These are phyloP conservation scores for Drosophila oshimai DNA, from an alignment of 1,140 invertebrate genomes.

Conservation along the genomic window DNA sequence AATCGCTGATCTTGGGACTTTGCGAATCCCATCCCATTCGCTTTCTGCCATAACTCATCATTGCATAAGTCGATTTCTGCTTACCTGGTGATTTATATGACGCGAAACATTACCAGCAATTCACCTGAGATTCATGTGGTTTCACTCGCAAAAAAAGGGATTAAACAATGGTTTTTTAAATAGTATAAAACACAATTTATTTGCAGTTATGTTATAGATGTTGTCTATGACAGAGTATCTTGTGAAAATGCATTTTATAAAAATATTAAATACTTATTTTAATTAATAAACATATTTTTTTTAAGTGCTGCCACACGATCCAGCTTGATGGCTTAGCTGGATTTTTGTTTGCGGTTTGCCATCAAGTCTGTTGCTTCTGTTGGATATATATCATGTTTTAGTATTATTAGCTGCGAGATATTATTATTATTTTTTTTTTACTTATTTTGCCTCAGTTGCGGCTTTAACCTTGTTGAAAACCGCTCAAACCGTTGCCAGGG, in stretches of 20 bases:
- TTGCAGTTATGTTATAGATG: too few relatives aligned
- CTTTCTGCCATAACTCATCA: constrained; percentile 15
- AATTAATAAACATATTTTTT: too few relatives aligned
- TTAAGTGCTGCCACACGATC: constrained; percentile 21
- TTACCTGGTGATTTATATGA: constrained; percentile 34
- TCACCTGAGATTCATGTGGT: constrained; percentile 28
- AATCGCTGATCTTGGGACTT: constrained; percentile 12
- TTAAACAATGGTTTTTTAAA: too few relatives aligned
- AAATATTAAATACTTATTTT: too few relatives aligned
- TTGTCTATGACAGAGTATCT: too few relatives aligned
- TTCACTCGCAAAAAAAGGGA: not conserved
- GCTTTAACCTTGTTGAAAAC: constrained; percentile 28
- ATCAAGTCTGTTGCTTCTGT: constrained; percentile 26
- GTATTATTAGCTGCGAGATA: constrained; percentile 28
- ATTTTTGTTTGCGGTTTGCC: constrained; percentile 46
- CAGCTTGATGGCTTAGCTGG: not conserved
- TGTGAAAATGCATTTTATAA: too few relatives aligned
- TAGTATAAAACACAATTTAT: too few relatives aligned
- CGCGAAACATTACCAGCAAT: constrained; percentile 9
- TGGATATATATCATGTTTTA: constrained; percentile 15
- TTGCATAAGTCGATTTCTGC: constrained; percentile 56
- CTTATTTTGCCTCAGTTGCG: constrained; percentile 16
- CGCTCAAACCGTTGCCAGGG: constrained; percentile 25
- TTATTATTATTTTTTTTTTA: constrained; percentile 15
- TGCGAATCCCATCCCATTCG: constrained; percentile 24